A percentile compares a stretch with the other conserved stretches of the same genome.
Evolutionary conservation across 37 sponge, comb jelly and placozoan species (phyloP).

Genomic region (Tethya wilhelma): DNA sequence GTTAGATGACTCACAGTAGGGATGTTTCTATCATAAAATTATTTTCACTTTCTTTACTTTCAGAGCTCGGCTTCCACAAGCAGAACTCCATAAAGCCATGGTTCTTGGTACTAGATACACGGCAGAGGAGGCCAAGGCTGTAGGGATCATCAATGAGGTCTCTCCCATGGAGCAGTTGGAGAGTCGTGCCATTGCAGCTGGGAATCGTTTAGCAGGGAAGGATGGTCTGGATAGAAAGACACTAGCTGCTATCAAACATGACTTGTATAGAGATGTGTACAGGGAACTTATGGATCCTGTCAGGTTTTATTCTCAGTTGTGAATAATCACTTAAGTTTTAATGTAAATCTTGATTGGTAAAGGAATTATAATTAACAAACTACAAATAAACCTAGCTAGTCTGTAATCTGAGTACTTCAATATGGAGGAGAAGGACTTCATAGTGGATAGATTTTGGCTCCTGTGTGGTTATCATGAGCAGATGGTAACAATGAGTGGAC

Average conservation of each 20-base stretch:
- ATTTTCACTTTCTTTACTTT: too few relatives aligned
- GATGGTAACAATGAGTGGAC: neutral
- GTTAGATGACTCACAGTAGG: too few relatives aligned
- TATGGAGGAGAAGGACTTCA: conserved; percentile 15
- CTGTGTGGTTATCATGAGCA: conserved; percentile 47
- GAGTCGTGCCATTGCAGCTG: conserved; percentile 34
- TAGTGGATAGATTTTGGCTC: conserved; percentile 29
- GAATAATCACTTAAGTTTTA: too few relatives aligned
- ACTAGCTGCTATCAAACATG: conserved; percentile 35
- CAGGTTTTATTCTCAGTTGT: conserved; percentile 24
- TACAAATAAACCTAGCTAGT: too few relatives aligned
- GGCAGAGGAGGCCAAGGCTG: conserved; percentile 54
- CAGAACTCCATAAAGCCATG: conserved; percentile 11
- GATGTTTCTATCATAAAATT: neutral
- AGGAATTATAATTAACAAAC: too few relatives aligned
- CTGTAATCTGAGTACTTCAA: too few relatives aligned
- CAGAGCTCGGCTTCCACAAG: conserved; percentile 50
- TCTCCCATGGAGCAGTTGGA: conserved; percentile 15
- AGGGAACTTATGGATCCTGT: conserved; percentile 20
- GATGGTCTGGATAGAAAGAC: conserved; percentile 40
- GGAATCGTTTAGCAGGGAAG: conserved; percentile 14
- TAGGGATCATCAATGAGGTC: conserved; percentile 42
- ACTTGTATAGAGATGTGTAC: conserved; percentile 24
- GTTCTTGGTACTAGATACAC: conserved; percentile 65
- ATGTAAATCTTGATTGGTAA: too few relatives aligned